Percentiles rank a stretch among this genome's conserved stretches.
These are phyloP conservation scores for Tetranychus truncatus DNA, from an alignment of 2,888 invertebrate genomes.

Conservation along the genomic window DNA sequence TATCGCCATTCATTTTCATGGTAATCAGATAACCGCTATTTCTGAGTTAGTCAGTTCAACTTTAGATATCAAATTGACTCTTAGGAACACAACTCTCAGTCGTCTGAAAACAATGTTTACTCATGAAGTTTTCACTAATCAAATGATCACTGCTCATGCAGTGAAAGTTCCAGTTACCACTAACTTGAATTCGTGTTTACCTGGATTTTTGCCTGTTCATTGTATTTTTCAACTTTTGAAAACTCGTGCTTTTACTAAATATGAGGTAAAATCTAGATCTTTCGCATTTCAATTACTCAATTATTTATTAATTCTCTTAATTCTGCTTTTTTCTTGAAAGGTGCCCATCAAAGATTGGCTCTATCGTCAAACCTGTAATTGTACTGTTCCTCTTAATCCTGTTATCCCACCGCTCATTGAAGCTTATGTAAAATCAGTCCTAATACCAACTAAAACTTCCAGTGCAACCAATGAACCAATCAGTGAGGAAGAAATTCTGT, in stretches of 20 bases:
- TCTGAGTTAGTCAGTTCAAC: slow-evolving; percentile 83
- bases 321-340: not conserved
- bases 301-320: not conserved
- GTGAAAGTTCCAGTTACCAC: slow-evolving; percentile 85
- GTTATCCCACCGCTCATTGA: slow-evolving; percentile 80
- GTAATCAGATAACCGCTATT: slow-evolving; percentile 77
- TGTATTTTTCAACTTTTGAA: slow-evolving; percentile 87
- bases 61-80: slow-evolving; percentile 79
- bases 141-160: slow-evolving; percentile 85
- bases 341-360: slow-evolving; percentile 49
- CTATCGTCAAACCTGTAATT: slow-evolving; percentile 72
- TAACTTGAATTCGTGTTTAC: slow-evolving; percentile 64
- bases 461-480: slow-evolving; percentile 59
- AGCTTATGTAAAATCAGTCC: slow-evolving; percentile 85
- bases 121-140: slow-evolving; percentile 89
- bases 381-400: slow-evolving; percentile 74
- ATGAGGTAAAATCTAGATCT: slow-evolving; percentile 42
- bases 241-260: slow-evolving; percentile 81
- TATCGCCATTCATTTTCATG: slow-evolving; percentile 91
- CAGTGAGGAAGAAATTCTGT: slow-evolving; percentile 64
- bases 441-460: slow-evolving; percentile 6
- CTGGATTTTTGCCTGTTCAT: slow-evolving; percentile 81
- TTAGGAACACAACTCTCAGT: slow-evolving; percentile 64
- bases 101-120: slow-evolving; percentile 82
- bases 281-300: not conserved